Percentiles rank a stretch among this genome's conserved stretches.
Evolutionary conservation across 2,797 vertebrate species (phyloP).

Genomic region (Vultur gryphus): DNA sequence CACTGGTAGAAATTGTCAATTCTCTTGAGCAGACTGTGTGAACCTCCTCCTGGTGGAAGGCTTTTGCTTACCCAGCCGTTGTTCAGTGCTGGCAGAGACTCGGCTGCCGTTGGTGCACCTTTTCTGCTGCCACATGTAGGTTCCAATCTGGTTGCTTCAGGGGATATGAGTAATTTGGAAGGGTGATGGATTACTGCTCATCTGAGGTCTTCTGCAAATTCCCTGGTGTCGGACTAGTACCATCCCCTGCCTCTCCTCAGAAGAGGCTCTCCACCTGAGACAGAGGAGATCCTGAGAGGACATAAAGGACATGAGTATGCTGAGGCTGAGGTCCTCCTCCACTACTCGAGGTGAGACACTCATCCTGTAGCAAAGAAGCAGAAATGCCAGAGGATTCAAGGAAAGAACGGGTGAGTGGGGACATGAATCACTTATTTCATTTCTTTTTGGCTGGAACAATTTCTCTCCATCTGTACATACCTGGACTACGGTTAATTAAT

Average conservation of each 20-base stretch:
- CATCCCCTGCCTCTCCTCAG: background rate
- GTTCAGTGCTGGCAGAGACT: background rate
- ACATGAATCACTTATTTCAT: background rate
- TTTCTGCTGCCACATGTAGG: background rate
- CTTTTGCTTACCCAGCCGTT: background rate
- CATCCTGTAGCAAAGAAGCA: background rate
- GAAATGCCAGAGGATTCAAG: background rate
- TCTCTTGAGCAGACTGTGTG: background rate
- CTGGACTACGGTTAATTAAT: background rate
- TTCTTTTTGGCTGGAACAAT: background rate
- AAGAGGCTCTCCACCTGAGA: background rate
- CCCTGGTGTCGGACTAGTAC: background rate
- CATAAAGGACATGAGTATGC: fast-evolving
- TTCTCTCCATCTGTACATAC: background rate
- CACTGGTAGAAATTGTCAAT: background rate
- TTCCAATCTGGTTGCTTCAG: background rate
- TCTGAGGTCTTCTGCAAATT: background rate
- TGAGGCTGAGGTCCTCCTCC: background rate
- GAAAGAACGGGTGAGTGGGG: background rate
- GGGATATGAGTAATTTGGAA: background rate
- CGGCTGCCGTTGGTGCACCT: background rate
- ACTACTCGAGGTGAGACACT: background rate
- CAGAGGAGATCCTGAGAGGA: background rate
- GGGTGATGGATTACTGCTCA: background rate
- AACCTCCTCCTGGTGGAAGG: background rate